Percentiles rank a stretch among this genome's conserved stretches.
phyloP scores from a whole-genome alignment of 2,888 invertebrate species.

The Neoaliturus tenellus region DNA sequence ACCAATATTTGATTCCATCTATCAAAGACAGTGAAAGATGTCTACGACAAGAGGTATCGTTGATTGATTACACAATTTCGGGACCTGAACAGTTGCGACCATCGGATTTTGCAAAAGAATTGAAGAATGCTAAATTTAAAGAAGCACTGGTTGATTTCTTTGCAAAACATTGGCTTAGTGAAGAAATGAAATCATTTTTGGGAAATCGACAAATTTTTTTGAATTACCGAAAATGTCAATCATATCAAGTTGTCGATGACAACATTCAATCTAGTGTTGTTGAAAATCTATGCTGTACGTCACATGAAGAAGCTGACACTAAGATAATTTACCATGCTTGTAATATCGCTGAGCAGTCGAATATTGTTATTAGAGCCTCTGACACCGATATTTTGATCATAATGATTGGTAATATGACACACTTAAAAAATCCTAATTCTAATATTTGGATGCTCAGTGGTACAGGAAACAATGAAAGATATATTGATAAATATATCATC shows the following conservation, averaged over 20 bases:
- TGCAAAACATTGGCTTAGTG: constrained; percentile 66
- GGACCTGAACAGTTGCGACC: constrained; percentile 67
- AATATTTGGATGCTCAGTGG: background rate
- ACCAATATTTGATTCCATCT: constrained; percentile 68
- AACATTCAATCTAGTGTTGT: background rate
- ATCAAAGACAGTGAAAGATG: constrained; percentile 69
- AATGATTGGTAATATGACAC: constrained; percentile 17
- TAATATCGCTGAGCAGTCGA: constrained; percentile 58
- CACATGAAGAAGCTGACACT: constrained; percentile 66
- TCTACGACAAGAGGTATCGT: constrained; percentile 63
- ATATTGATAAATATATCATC: too few species aligned
- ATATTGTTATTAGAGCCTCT: constrained; percentile 27
- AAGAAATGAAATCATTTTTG: constrained; percentile 59
- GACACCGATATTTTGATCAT: constrained; percentile 51
- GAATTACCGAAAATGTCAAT: too few species aligned
- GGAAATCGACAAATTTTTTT: too few species aligned
- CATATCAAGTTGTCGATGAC: constrained; percentile 64
- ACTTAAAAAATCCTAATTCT: background rate
- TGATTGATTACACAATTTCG: constrained; percentile 64
- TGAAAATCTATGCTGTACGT: constrained; percentile 49
- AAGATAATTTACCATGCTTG: constrained; percentile 63
- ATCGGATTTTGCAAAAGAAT: constrained; percentile 64
- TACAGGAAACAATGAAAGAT: background rate
- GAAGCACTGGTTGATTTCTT: constrained; percentile 66
- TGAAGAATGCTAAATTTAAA: constrained; percentile 67